Evolutionary conservation across 2,888 invertebrate species (phyloP).

Genomic region (Pemphredon lugubris): DNA sequence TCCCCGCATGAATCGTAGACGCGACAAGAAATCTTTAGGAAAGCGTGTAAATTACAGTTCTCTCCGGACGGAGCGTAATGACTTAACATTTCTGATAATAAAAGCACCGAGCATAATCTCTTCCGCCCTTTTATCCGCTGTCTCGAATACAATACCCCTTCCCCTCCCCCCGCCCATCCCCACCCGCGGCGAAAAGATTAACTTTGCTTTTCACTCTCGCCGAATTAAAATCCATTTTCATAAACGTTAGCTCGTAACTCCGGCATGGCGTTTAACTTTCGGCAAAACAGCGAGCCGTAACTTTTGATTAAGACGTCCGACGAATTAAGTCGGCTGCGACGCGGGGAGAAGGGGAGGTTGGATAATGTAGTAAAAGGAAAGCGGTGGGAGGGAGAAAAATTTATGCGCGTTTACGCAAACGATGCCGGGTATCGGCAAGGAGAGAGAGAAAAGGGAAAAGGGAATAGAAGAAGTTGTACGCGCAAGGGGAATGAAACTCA

Average conservation of each 20-base stretch:
- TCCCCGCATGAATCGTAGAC: too few species aligned
- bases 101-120: not conserved
- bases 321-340: conserved; percentile 53
- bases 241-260: conserved; percentile 21
- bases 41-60: not conserved
- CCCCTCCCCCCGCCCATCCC: not conserved
- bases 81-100: not conserved
- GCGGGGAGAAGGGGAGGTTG: not conserved
- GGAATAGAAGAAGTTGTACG: conserved; percentile 10
- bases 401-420: conserved; percentile 37
- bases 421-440: not conserved
- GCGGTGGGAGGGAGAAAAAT: conserved; percentile 4
- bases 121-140: not conserved
- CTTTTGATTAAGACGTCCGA: conserved; percentile 63
- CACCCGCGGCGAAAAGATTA: conserved; percentile 25
- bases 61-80: not conserved
- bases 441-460: not conserved
- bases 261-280: conserved; percentile 48
- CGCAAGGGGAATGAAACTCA: conserved; percentile 37
- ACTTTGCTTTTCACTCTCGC: conserved; percentile 53
- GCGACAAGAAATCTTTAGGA: too few species aligned
- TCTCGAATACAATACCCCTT: too few species aligned
- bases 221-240: conserved; percentile 61
- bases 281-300: conserved; percentile 57
- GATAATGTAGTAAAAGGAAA: not conserved